Evolutionary conservation across 2,888 invertebrate species (phyloP).

Genomic region (Cheilosia scutellata): DNA sequence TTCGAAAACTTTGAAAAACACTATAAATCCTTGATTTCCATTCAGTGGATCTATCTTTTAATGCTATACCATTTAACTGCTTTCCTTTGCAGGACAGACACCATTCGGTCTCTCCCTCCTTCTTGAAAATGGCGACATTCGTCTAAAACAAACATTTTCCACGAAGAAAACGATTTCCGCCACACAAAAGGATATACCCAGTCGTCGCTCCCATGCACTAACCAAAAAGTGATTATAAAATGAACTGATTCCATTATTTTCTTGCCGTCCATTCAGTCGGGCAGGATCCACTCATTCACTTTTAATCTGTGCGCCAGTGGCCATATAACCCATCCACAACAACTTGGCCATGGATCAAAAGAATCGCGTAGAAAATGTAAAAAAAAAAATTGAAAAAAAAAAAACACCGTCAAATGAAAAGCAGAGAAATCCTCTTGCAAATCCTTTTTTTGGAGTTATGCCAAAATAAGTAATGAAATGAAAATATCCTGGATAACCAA

Average conservation of each 20-base stretch:
- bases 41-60: conserved; percentile 27
- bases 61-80: conserved; percentile 41
- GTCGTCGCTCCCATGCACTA: background rate
- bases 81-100: background rate
- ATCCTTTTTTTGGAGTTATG: conserved; percentile 59
- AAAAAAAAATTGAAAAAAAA: background rate
- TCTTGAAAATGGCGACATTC: conserved; percentile 47
- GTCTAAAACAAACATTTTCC: conserved; percentile 54
- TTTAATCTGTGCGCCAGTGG: conserved; percentile 40
- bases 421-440: conserved; percentile 31
- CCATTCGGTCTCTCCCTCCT: background rate
- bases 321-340: conserved; percentile 15
- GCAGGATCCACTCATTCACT: conserved; percentile 27
- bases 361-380: conserved; percentile 33
- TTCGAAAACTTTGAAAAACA: conserved; percentile 24
- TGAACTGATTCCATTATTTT: conserved; percentile 69
- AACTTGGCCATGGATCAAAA: conserved; percentile 70
- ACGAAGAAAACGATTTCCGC: background rate
- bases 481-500: conserved; percentile 43
- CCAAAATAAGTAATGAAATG: conserved; percentile 69
- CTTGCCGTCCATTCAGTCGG: conserved; percentile 26
- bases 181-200: conserved; percentile 12
- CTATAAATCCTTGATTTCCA: conserved; percentile 41
- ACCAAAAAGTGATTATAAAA: conserved; percentile 68
- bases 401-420: conserved; percentile 7